Percentiles rank a stretch among this genome's conserved stretches.
These are phyloP conservation scores for Nettapus auritus DNA, from an alignment of 2,113 vertebrate genomes.

Conservation along the genomic window DNA sequence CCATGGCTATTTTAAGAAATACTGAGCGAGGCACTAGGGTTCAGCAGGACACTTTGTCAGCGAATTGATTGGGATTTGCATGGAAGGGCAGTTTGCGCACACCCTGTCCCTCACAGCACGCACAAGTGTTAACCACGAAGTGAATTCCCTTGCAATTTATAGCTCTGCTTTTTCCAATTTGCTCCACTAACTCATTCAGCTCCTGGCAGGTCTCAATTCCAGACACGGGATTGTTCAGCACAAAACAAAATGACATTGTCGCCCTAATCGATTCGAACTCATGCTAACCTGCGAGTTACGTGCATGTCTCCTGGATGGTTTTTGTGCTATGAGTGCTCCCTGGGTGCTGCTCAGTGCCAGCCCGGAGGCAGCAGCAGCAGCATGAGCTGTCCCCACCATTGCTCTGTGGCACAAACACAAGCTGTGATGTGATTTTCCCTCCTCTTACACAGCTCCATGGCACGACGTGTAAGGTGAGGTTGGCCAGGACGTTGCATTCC, in stretches of 20 bases:
- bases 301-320: not conserved
- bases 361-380: not conserved
- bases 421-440: too few species aligned
- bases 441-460: not conserved
- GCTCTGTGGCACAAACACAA: not conserved
- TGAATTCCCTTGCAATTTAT: not conserved
- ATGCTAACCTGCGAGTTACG: not conserved
- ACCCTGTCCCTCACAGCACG: not conserved
- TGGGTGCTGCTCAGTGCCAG: not conserved
- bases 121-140: not conserved
- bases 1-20: not conserved
- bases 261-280: not conserved
- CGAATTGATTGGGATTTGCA: not conserved
- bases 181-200: not conserved
- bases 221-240: not conserved
- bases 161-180: not conserved
- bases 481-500: not conserved
- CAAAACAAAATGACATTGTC: not conserved
- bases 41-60: constrained; percentile 4
- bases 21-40: not conserved
- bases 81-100: not conserved
- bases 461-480: accelerated
- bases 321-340: not conserved
- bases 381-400: not conserved
- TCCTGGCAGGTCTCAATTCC: not conserved